A percentile compares a stretch with the other conserved stretches of the same genome.
phyloP scores from a whole-genome alignment of 1,140 invertebrate species.

The Penaeus indicus region DNA sequence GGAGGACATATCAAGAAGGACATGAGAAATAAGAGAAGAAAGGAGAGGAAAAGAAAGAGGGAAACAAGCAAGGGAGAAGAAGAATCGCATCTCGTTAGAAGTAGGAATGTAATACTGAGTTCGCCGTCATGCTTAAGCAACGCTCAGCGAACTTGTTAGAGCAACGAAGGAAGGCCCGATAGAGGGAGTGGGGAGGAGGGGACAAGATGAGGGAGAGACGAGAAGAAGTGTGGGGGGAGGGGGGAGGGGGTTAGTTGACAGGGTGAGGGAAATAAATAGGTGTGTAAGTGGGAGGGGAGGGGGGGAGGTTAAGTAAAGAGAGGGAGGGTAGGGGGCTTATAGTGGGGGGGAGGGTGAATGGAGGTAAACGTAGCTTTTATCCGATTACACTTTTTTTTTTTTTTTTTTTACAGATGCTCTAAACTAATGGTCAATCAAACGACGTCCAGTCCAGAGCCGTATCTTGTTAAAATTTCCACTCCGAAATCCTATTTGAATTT shows the following conservation, averaged over 20 bases:
- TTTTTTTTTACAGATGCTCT: slow-evolving; percentile 42
- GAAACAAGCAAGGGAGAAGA: background rate
- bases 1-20: background rate
- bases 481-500: slow-evolving; percentile 63
- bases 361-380: slow-evolving; percentile 2
- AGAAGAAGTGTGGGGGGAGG: no score
- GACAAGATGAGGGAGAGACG: no score
- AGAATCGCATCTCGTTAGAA: background rate
- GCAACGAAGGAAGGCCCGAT: no score
- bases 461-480: slow-evolving; percentile 65
- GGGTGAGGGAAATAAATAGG: background rate
- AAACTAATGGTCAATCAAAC: slow-evolving; percentile 62
- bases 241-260: no score
- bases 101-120: no score
- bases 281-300: background rate
- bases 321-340: background rate
- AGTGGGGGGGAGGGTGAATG: background rate
- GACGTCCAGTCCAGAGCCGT: slow-evolving; percentile 59
- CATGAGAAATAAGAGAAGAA: background rate
- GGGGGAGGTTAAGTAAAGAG: background rate
- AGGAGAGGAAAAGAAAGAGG: background rate
- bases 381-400: background rate
- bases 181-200: no score
- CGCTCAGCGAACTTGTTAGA: no score
- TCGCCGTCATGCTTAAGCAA: no score